phyloP scores from a whole-genome alignment of 2,113 vertebrate species.

The Pseudorectes ferrugineus region DNA sequence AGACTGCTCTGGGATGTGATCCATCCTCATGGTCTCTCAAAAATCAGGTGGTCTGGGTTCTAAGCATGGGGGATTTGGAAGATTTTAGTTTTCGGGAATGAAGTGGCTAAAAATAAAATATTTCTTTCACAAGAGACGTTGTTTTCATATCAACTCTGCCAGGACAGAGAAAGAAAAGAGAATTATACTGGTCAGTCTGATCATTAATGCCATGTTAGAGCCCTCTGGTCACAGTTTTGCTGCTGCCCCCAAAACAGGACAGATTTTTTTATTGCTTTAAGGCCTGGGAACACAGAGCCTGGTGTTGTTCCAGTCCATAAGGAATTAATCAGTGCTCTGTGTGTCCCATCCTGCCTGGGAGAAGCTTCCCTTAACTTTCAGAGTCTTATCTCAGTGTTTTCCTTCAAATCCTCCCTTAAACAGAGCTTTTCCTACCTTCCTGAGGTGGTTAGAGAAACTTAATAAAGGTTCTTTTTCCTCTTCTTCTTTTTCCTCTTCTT shows the following conservation, averaged over 20 bases:
- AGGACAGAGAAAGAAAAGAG: neutral
- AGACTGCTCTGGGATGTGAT: neutral
- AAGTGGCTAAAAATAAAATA: rapidly evolving
- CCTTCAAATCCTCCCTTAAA: neutral
- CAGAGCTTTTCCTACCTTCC: neutral
- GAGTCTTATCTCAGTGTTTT: neutral
- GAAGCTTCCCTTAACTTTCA: neutral
- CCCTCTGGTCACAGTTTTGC: neutral
- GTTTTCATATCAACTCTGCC: neutral
- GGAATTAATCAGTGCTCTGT: neutral
- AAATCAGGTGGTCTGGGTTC: neutral
- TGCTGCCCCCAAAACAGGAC: neutral
- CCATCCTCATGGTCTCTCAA: rapidly evolving
- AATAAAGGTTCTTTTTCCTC: rapidly evolving
- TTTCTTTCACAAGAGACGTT: neutral
- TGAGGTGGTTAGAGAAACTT: neutral
- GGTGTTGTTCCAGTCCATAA: neutral
- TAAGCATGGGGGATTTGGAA: neutral
- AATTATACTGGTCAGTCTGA: neutral
- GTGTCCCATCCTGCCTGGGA: neutral
- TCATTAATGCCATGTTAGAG: too few relatives aligned
- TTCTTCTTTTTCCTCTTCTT: too few relatives aligned
- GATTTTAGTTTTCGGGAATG: neutral
- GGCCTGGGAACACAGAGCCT: neutral
- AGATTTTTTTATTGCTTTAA: neutral